Conservation (phyloP, 1,140 invertebrate genomes). For the Onthophagus taurus region DNA sequence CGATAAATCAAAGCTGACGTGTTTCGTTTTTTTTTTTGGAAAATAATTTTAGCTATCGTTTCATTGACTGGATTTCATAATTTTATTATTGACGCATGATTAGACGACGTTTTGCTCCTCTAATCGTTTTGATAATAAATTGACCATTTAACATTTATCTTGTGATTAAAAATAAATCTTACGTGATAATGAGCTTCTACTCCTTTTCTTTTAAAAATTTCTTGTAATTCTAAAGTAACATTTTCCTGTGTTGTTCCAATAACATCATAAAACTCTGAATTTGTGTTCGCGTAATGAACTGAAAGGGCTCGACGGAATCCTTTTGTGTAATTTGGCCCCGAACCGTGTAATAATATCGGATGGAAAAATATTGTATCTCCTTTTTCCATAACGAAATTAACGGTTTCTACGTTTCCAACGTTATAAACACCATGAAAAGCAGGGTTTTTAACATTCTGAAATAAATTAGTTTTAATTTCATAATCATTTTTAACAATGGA, state of each 20-base stretch:
- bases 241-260: constrained; percentile 57
- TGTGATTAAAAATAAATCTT: no score
- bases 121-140: no score
- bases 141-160: no score
- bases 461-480: not conserved
- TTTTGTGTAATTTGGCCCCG: constrained; percentile 67
- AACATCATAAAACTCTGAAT: constrained; percentile 67
- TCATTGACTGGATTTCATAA: no score
- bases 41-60: no score
- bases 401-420: constrained; percentile 39
- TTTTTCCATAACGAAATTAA: constrained; percentile 67
- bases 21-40: no score
- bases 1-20: no score
- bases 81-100: no score
- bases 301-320: constrained; percentile 67
- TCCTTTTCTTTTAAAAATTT: constrained; percentile 31
- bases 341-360: constrained; percentile 78
- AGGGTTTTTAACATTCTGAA: constrained; percentile 55
- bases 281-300: constrained; percentile 67
- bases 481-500: no score
- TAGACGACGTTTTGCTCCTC: no score
- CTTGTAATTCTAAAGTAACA: constrained; percentile 57
- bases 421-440: constrained; percentile 72
- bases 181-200: no score
- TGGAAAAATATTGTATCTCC: constrained; percentile 90